A percentile compares a stretch with the other conserved stretches of the same genome.
Evolutionary conservation across 2,888 invertebrate genomes (phyloP).

Genomic region (Clostera curtula): DNA sequence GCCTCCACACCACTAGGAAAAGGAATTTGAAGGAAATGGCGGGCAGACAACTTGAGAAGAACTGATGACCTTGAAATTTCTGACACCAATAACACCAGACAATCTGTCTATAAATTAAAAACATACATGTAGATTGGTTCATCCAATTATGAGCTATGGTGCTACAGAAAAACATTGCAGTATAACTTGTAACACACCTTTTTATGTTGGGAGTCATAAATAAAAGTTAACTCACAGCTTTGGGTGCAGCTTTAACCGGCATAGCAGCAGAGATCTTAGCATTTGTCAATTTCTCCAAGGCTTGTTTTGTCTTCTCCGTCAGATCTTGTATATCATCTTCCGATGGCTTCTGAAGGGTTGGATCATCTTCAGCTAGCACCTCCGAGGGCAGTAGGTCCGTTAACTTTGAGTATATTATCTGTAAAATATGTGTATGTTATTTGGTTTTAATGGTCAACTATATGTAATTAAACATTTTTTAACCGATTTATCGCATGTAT

Average conservation of each 20-base stretch:
- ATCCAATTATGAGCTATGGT: no score
- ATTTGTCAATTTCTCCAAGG: conserved; percentile 91
- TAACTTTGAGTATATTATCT: conserved; percentile 95
- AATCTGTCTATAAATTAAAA: no score
- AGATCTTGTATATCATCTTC: conserved; percentile 91
- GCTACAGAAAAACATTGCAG: no score
- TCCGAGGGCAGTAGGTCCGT: conserved; percentile 94
- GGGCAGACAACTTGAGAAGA: no score
- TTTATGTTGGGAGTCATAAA: neutral
- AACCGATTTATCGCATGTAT: no score
- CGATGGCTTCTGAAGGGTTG: conserved; percentile 90
- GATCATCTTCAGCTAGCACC: conserved; percentile 92
- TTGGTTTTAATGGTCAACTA: conserved; percentile 1
- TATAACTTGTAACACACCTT: no score
- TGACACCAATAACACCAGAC: no score
- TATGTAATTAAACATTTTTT: no score
- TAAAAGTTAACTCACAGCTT: conserved; percentile 73
- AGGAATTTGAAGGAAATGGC: no score
- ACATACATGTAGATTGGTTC: no score
- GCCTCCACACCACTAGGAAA: no score
- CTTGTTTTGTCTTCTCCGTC: conserved; percentile 91
- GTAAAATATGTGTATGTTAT: conserved; percentile 19
- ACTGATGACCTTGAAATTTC: no score
- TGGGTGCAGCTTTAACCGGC: conserved; percentile 97
- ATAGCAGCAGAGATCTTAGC: conserved; percentile 95